Percentiles rank a stretch among this genome's conserved stretches.
phyloP scores from a whole-genome alignment of 2,113 vertebrate genomes.

The Montifringilla adamsi region DNA sequence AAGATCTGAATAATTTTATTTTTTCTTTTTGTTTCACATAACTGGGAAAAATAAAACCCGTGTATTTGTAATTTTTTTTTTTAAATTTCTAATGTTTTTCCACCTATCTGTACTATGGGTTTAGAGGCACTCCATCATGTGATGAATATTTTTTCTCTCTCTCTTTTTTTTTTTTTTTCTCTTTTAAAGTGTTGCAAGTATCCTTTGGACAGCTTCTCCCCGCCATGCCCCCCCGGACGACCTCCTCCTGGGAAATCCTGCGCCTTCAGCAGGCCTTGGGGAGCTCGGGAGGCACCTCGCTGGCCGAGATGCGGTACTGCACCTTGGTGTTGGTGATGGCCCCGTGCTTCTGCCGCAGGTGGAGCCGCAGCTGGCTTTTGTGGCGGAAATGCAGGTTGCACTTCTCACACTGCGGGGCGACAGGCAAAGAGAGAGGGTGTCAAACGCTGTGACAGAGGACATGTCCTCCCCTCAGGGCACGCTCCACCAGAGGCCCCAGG shows the following conservation, averaged over 20 bases:
- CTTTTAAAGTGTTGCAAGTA: conserved; percentile 68
- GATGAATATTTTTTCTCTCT: conserved; percentile 1
- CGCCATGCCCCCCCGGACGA: not conserved
- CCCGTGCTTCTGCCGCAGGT: conserved; percentile 96
- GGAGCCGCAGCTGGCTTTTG: conserved; percentile 96
- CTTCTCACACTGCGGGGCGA: conserved; percentile 90
- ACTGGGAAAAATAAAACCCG: conserved; percentile 75
- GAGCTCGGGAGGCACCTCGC: conserved; percentile 84
- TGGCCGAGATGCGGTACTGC: conserved; percentile 88
- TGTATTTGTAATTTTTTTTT: conserved; percentile 26
- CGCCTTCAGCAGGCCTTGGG: conserved; percentile 86
- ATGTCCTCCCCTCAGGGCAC: not conserved
- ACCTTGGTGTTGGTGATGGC: conserved; percentile 99
- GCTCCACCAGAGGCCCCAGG: not conserved
- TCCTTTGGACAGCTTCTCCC: conserved; percentile 69
- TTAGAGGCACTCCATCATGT: conserved; percentile 79
- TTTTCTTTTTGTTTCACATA: conserved; percentile 71
- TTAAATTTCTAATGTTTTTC: conserved; percentile 5
- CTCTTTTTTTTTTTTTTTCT: not conserved
- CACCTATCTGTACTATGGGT: conserved; percentile 63
- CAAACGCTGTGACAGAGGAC: rapidly evolving
- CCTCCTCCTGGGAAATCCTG: not conserved
- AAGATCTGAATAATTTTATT: conserved; percentile 71
- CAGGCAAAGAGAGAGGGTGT: not conserved
- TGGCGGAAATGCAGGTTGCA: conserved; percentile 99